These are phyloP conservation scores for Ramazzottius varieornatus DNA, from an alignment of 2,888 invertebrate species.

Conservation along the genomic window DNA sequence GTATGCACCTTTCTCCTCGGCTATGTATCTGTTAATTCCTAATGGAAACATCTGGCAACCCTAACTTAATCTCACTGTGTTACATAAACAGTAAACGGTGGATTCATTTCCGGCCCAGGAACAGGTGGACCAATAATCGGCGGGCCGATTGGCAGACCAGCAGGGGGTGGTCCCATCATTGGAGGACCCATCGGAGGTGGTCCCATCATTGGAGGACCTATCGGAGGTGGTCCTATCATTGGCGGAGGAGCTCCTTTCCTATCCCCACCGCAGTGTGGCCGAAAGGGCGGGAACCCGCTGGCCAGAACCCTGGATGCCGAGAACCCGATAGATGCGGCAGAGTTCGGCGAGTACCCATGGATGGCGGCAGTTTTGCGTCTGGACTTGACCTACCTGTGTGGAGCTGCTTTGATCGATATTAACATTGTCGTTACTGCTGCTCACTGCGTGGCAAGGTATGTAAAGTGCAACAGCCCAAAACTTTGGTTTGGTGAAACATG, in stretches of 20 bases:
- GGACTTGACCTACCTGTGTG: neutral
- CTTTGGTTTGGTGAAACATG: neutral
- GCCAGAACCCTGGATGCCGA: neutral
- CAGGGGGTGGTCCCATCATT: too few species aligned
- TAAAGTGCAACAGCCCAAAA: neutral
- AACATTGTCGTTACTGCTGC: neutral
- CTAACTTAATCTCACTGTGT: too few species aligned
- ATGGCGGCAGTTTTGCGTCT: neutral
- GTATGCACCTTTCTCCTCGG: too few species aligned
- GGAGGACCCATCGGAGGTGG: too few species aligned
- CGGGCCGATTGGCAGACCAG: too few species aligned
- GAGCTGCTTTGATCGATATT: neutral
- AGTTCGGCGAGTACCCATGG: conserved; percentile 2
- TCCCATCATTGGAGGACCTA: neutral
- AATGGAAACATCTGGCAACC: too few species aligned
- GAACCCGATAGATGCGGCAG: neutral
- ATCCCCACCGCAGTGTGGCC: neutral
- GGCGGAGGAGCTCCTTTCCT: neutral
- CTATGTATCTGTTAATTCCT: too few species aligned
- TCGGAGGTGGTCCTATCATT: neutral
- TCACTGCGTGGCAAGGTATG: neutral
- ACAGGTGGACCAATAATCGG: too few species aligned
- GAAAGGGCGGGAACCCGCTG: conserved; percentile 1
- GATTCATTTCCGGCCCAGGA: too few species aligned
- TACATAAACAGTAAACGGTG: too few species aligned